These are phyloP conservation scores for Dysmachus trigonus DNA, from an alignment of 2,888 invertebrate genomes.

Conservation along the genomic window DNA sequence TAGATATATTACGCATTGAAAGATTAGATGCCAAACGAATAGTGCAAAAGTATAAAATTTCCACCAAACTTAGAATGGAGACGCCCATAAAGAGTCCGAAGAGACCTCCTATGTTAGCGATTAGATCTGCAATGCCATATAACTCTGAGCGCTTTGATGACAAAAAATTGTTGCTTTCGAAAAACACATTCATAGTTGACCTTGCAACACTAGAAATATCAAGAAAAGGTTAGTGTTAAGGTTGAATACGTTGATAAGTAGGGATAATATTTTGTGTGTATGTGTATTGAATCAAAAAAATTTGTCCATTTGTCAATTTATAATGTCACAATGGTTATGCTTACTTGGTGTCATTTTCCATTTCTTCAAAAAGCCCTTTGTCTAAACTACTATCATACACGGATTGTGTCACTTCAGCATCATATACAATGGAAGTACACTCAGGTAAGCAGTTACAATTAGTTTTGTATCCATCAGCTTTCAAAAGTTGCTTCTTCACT, in stretches of 20 bases:
- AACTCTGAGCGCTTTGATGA: constrained; percentile 70
- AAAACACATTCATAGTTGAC: neutral
- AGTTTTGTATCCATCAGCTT: neutral
- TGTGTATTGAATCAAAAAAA: no score
- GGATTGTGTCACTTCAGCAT: constrained; percentile 73
- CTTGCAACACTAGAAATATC: neutral
- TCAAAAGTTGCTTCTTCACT: neutral
- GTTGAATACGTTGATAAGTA: no score
- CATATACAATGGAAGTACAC: constrained; percentile 72
- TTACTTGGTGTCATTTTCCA: neutral
- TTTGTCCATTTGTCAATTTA: neutral
- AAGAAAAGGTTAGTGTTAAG: neutral
- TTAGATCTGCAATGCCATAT: constrained; percentile 70
- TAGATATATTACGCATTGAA: constrained; percentile 49
- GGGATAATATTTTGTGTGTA: no score
- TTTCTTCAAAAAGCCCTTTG: neutral
- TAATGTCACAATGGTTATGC: neutral
- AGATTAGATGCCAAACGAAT: constrained; percentile 61
- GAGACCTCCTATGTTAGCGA: constrained; percentile 71
- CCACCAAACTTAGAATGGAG: constrained; percentile 56
- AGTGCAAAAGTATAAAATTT: constrained; percentile 64
- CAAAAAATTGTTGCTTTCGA: constrained; percentile 67
- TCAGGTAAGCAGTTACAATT: constrained; percentile 70
- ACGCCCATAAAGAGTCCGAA: constrained; percentile 60
- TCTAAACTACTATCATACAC: neutral